These are phyloP conservation scores for Myrmophylax atrothorax DNA, from an alignment of 2,113 vertebrate species.

Conservation along the genomic window DNA sequence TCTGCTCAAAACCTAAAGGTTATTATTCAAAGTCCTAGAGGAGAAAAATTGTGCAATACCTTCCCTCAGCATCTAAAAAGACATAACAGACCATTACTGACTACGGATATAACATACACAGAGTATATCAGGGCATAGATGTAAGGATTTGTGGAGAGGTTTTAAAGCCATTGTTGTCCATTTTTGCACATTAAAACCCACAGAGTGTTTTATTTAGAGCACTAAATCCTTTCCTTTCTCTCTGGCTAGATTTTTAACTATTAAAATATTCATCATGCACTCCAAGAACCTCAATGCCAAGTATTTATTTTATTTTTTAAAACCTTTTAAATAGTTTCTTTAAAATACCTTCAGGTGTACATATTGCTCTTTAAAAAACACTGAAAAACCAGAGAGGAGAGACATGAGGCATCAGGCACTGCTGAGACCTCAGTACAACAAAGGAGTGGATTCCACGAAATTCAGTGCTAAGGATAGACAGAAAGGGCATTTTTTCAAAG, in stretches of 20 bases:
- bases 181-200: constrained; percentile 84
- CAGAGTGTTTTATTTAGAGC: constrained; percentile 79
- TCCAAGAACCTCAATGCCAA: constrained; percentile 73
- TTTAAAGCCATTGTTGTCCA: constrained; percentile 76
- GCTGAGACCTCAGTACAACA: background rate
- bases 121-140: constrained; percentile 41
- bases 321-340: constrained; percentile 72
- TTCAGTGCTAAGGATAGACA: background rate
- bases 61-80: constrained; percentile 29
- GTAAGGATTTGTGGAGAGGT: constrained; percentile 60
- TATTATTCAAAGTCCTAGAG: background rate
- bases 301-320: constrained; percentile 65
- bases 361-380: constrained; percentile 31
- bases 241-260: constrained; percentile 79
- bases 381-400: constrained; percentile 43
- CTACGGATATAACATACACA: constrained; percentile 35
- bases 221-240: constrained; percentile 78
- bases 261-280: constrained; percentile 88
- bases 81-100: constrained; percentile 46
- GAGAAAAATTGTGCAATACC: background rate
- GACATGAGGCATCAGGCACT: background rate
- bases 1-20: constrained; percentile 14
- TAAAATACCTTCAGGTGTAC: constrained; percentile 68
- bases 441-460: background rate
- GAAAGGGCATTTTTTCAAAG: background rate